phyloP scores from a whole-genome alignment of 2,113 vertebrate genomes.

The Tragelaphus scriptus region DNA sequence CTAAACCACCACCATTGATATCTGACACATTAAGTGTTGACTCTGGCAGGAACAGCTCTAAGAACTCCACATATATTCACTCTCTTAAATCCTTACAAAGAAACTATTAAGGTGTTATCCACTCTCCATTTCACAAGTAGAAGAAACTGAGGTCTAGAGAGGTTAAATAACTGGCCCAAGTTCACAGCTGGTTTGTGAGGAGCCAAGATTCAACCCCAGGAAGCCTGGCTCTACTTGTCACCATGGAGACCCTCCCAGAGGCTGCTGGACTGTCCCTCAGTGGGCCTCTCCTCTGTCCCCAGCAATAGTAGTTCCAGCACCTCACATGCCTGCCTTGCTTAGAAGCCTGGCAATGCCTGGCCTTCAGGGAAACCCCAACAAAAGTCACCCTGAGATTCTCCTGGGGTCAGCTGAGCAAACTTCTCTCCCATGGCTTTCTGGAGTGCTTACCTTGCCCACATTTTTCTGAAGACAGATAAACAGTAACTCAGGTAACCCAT shows the following conservation, averaged over 20 bases:
- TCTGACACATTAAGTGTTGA: neutral
- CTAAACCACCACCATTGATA: neutral
- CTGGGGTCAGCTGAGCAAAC: neutral
- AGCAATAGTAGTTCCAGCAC: neutral
- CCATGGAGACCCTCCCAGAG: neutral
- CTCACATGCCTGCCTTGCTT: neutral
- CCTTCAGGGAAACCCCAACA: neutral
- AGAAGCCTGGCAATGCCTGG: neutral
- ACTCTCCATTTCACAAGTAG: neutral
- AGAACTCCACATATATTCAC: neutral
- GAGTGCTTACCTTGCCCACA: neutral
- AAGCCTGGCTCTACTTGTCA: neutral
- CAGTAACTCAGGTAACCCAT: neutral
- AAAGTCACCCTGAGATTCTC: neutral
- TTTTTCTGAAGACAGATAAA: conserved; percentile 8
- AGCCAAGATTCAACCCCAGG: neutral
- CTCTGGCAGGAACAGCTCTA: neutral
- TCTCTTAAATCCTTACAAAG: neutral
- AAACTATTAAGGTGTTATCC: neutral
- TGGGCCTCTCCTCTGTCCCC: neutral
- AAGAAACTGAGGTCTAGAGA: neutral
- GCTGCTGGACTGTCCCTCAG: neutral
- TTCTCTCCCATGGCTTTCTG: neutral
- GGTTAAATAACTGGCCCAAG: neutral
- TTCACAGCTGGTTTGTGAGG: neutral